These are phyloP conservation scores for Miniopterus natalensis DNA, from an alignment of 2,113 vertebrate genomes.

Conservation along the genomic window DNA sequence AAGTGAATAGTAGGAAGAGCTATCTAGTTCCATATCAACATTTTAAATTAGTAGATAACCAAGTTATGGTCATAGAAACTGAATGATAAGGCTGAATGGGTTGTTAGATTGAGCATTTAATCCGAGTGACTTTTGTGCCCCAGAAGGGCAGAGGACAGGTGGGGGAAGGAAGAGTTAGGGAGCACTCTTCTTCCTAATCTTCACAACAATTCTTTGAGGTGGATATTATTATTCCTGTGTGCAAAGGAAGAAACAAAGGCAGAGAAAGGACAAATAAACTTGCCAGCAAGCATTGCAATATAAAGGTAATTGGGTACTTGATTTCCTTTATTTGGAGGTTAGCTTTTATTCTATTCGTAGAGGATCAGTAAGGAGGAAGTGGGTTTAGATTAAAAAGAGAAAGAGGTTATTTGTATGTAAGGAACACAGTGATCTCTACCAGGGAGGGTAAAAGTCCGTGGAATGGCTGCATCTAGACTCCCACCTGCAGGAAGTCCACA, in stretches of 20 bases:
- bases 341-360: background rate
- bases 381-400: background rate
- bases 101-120: background rate
- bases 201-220: background rate
- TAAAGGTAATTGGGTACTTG: background rate
- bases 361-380: background rate
- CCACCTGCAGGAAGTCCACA: background rate
- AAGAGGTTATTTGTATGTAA: background rate
- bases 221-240: background rate
- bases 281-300: background rate
- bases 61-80: background rate
- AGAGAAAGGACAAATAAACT: background rate
- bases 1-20: background rate
- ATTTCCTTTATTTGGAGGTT: slow-evolving; percentile 14
- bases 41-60: background rate
- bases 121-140: background rate
- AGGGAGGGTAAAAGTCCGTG: background rate
- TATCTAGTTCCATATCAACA: background rate
- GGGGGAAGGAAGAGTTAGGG: background rate
- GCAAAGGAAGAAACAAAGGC: background rate
- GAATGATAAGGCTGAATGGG: background rate
- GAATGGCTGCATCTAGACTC: background rate
- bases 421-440: background rate
- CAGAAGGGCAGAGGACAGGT: background rate
- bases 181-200: background rate